phyloP scores from a whole-genome alignment of 2,113 vertebrate species.

The Caranx ignobilis region DNA sequence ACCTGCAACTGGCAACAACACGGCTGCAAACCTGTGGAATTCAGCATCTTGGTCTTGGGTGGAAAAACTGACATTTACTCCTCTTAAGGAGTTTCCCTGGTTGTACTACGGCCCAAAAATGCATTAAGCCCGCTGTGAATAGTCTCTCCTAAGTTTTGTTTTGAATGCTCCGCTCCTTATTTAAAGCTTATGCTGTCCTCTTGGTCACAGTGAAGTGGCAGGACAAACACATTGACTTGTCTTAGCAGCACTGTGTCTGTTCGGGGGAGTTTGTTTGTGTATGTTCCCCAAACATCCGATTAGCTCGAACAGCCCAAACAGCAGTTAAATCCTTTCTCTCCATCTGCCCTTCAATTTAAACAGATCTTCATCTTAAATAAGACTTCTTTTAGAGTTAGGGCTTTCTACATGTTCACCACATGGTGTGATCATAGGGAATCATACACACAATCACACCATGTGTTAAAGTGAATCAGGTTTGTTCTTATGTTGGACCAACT shows the following conservation, averaged over 20 bases:
- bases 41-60: not conserved
- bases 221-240: conserved; percentile 74
- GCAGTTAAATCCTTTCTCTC: conserved; percentile 68
- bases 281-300: conserved; percentile 75
- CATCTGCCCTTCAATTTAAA: conserved; percentile 69
- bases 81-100: not conserved
- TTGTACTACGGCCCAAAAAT: not conserved
- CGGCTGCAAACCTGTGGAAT: not conserved
- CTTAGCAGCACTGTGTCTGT: conserved; percentile 61
- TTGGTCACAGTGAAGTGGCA: conserved; percentile 79
- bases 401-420: conserved; percentile 8
- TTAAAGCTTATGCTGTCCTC: conserved; percentile 59
- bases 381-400: conserved; percentile 22
- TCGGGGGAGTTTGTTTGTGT: conserved; percentile 61
- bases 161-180: conserved; percentile 3
- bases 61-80: not conserved
- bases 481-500: not conserved
- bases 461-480: not conserved
- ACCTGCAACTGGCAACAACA: not conserved
- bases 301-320: conserved; percentile 61
- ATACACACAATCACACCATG: not conserved
- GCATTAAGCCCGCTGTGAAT: not conserved
- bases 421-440: not conserved
- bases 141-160: conserved; percentile 12
- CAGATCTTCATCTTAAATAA: conserved; percentile 46